phyloP scores from a whole-genome alignment of 2,797 vertebrate species.

The Anguilla marmorata region DNA sequence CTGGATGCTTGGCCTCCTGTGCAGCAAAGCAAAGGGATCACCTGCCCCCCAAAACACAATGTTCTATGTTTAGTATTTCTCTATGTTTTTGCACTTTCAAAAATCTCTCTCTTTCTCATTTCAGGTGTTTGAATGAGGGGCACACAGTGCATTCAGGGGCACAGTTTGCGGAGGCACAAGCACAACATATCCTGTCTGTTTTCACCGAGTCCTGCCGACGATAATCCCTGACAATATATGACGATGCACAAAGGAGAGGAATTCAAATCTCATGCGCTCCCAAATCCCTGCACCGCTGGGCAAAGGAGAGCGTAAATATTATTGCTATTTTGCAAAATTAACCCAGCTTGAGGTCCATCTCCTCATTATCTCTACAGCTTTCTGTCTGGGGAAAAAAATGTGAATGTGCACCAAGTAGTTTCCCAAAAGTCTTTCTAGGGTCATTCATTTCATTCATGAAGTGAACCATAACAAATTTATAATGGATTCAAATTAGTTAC shows the following conservation, averaged over 20 bases:
- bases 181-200: not conserved
- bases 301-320: not conserved
- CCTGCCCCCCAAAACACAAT: not conserved
- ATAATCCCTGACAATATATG: slow-evolving; percentile 33
- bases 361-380: not conserved
- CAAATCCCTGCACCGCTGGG: not conserved
- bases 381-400: not conserved
- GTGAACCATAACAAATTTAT: not conserved
- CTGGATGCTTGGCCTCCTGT: not conserved
- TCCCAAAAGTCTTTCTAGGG: not conserved
- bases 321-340: not conserved
- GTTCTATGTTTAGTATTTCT: not conserved
- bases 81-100: not conserved
- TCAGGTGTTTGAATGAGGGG: slow-evolving; percentile 8
- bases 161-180: slow-evolving; percentile 34
- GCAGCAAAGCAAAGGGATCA: not conserved
- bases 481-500: not conserved
- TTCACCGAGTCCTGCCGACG: slow-evolving; percentile 30
- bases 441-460: not conserved
- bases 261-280: not conserved
- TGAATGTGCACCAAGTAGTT: not conserved
- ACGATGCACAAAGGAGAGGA: not conserved
- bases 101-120: not conserved
- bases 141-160: slow-evolving; percentile 47
- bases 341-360: not conserved